Conservation (phyloP, 2,113 vertebrate genomes). For the Microcebus ravelobensis region DNA sequence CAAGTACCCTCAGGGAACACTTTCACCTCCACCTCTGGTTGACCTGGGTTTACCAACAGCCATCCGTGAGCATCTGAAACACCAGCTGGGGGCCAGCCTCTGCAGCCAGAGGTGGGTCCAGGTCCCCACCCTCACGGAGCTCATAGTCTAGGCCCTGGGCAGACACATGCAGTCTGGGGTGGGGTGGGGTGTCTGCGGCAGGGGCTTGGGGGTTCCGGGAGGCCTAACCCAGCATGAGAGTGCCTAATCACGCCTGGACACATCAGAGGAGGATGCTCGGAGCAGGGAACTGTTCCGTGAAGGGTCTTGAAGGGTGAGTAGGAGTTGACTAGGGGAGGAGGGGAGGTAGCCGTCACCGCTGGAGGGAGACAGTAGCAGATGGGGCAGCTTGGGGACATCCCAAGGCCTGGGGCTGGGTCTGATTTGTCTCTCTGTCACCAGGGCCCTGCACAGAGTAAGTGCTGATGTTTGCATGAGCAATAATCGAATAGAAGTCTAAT, state of each 20-base stretch:
- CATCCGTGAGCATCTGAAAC: background rate
- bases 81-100: background rate
- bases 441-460: background rate
- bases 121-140: background rate
- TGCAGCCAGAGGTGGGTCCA: background rate
- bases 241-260: rapidly evolving
- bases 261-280: background rate
- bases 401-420: background rate
- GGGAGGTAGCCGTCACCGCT: background rate
- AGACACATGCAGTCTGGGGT: no score
- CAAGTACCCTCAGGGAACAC: background rate
- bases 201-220: background rate
- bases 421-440: background rate
- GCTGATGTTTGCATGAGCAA: background rate
- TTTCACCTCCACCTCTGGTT: no score
- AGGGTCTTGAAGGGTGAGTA: background rate
- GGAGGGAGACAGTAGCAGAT: background rate
- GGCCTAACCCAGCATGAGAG: background rate
- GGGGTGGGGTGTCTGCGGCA: background rate
- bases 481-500: background rate
- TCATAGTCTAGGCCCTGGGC: background rate
- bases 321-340: background rate
- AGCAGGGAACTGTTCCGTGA: background rate
- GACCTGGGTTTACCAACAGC: background rate
- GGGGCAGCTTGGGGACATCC: background rate